Evolutionary conservation across 2,888 invertebrate species (phyloP), one percentile per base, ranked within the genome.

Genomic region (Leptinotarsa peninsularis): DNA sequence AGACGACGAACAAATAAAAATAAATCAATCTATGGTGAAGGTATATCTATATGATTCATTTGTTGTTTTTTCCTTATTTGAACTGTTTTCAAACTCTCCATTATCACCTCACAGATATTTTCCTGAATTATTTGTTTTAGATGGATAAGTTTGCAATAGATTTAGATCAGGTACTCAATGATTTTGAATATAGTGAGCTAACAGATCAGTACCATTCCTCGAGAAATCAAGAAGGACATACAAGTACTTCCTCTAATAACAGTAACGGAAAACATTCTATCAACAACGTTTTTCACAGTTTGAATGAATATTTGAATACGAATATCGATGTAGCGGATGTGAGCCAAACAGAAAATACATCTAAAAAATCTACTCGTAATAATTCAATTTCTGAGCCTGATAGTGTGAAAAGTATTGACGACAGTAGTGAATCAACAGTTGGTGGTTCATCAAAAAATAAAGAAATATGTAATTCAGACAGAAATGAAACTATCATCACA

Each of bases 131-230:
- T n/a, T 66, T 17, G 15, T 75, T 76, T 67, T 49, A 87, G 85
- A 89, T 89, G 89, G 89, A 89, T 81, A 89, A 89, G 82, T 89
- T 87, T 81, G 86, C 89, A 63, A 93, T 95, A 78, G 95, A 96
- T 89, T 90, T 96, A 85, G 95, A 96, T 87, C 94, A 94, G 89
- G 94, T 95, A 79, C 89, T 96, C 75, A 95, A 96, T 88, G 95
- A 95, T 86, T 93, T 96, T 85, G 95, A 96, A 87, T 91, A 93
- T 82, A 93, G 92, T 84, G 94, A 95, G 90, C 86, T 88, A 52
- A 88, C 88, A 5, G 87, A 87, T 60, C 83, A 86, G 63, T 82
- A 87, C 54, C 77, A 70, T 72, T 63, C 76, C 10, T 27, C 68
- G n/a, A 75, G 72, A 66, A 73, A 69, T 33, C 52, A 71, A 58